These are phyloP conservation scores for Andrena camellia DNA, from an alignment of 2,888 invertebrate genomes.

Conservation along the genomic window DNA sequence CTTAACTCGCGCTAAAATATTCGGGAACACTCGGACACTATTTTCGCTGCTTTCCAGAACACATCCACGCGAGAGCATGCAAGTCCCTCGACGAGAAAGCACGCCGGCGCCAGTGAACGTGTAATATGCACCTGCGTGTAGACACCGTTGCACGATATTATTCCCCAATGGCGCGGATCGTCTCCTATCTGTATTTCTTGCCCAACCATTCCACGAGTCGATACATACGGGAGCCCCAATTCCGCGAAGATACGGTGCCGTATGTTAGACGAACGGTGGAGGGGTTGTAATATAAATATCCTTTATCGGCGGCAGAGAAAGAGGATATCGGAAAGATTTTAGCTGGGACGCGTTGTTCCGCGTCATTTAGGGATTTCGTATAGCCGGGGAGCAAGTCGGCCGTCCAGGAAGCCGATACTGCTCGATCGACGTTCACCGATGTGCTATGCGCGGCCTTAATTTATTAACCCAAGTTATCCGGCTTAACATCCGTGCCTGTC, in stretches of 20 bases:
- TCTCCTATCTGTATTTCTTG: conserved; percentile 15
- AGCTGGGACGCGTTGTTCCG: conserved; percentile 46
- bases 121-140: conserved; percentile 25
- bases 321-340: conserved; percentile 51
- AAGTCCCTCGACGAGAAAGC: too few relatives aligned
- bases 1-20: too few relatives aligned
- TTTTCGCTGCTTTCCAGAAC: too few relatives aligned
- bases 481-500: conserved; percentile 19
- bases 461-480: conserved; percentile 19
- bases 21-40: too few relatives aligned
- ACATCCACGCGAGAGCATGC: too few relatives aligned
- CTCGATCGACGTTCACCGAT: background rate
- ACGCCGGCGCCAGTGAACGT: conserved; percentile 4
- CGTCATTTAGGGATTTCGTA: conserved; percentile 47
- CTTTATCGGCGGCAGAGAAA: conserved; percentile 32
- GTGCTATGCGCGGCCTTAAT: background rate
- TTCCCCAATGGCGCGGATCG: background rate
- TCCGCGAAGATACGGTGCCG: conserved; percentile 30
- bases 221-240: conserved; percentile 39
- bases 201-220: background rate
- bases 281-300: conserved; percentile 51
- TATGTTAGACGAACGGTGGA: conserved; percentile 20
- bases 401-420: conserved; percentile 11
- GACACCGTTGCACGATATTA: background rate
- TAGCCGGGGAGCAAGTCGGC: background rate